Conservation (phyloP, 2,113 vertebrate genomes). For the Herpetotheres cachinnans region DNA sequence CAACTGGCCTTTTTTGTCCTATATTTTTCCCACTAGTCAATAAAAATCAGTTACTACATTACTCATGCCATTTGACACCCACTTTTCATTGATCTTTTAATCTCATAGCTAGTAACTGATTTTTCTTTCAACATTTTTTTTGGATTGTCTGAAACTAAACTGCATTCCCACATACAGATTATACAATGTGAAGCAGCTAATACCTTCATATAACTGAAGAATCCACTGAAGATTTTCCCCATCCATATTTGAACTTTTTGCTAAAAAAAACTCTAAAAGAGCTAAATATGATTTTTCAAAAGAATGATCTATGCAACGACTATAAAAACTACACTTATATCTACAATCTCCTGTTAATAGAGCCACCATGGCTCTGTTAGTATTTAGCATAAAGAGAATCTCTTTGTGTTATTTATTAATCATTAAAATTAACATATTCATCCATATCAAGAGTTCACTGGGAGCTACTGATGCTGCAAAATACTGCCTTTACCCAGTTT, state of each 20-base stretch:
- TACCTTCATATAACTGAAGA: neutral
- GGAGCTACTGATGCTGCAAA: neutral
- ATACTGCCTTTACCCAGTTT: neutral
- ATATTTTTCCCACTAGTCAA: neutral
- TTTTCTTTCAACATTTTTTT: neutral
- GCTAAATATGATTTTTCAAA: neutral
- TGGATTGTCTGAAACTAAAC: neutral
- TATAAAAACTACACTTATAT: neutral
- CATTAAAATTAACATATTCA: neutral
- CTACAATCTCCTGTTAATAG: neutral
- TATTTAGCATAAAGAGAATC: neutral
- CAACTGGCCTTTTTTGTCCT: neutral
- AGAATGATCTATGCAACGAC: neutral
- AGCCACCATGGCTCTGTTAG: neutral
- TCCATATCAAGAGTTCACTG: neutral
- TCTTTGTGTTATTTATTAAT: neutral
- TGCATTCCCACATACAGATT: neutral
- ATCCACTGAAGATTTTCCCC: neutral
- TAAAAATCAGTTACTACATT: slow-evolving; percentile 3
- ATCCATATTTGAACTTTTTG: neutral
- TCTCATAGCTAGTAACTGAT: neutral
- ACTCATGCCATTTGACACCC: neutral
- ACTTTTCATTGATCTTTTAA: neutral
- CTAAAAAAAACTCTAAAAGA: neutral
- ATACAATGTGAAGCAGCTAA: neutral